Base-by-base conservation (phyloP, 2,113 vertebrate species). In the Malurus melanocephalus region DNA sequence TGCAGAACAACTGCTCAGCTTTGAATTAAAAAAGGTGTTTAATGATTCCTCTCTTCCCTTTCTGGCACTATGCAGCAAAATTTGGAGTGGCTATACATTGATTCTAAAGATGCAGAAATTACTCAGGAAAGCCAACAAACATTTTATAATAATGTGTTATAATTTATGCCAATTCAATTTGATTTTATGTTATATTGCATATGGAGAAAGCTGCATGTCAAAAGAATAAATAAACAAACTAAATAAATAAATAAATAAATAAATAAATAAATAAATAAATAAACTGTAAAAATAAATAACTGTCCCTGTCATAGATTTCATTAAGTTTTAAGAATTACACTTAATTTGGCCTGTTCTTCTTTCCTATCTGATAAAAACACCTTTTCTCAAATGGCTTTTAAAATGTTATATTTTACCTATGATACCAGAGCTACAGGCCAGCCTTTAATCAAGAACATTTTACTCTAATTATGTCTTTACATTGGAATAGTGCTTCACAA, bases 1-100 rank as follows among this genome's bases (percentile, higher is more conserved):
- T 85, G 53, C 64, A 95, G 88, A 95, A 84, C 51, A 66, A 85
- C 73, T 88, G 71, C 49, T 88, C 40, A 62, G 78, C 88, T 95
- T 93, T 94, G 79, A 96, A 94, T 86, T 88, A 81, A 85, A 91
- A 88, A 82, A 77, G 10, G 24, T 23, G 22, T 11, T 53, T 67
- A 89, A 45, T 73, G 84, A n/a, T 81, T 85, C 68, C 87, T 71
- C 66, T 86, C 43, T 80, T 96, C 67, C 51, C 71, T 95, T 84
- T 68, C 84, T 92, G 73, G 38, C 42, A 85, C 88, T 94, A 82
- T 93, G 51, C 56, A 88, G 66, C 55, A 94, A 42, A 92, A 83
- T 52, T 80, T 89, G 56, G 57, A 90, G 71, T 73, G 46, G 43
- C 46, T 90, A 33, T 57, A 18, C 73, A 67, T 79, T 87, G 43